Conservation (phyloP, 2,113 vertebrate genomes). For the Prionailurus viverrinus region DNA sequence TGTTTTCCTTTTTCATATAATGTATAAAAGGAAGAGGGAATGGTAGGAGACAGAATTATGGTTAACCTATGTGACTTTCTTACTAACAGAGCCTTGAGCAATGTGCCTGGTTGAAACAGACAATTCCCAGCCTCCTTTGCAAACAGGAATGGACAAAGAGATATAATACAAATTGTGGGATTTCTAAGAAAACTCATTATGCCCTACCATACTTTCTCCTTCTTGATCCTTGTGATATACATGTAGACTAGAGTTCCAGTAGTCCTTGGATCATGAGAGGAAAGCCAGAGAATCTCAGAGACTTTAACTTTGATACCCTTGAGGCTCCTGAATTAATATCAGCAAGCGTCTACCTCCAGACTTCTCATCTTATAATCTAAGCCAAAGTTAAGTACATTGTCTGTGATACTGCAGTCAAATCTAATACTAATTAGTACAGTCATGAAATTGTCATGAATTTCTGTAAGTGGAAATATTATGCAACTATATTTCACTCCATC, state of each 20-base stretch:
- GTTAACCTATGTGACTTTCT: neutral
- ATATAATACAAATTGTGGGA: neutral
- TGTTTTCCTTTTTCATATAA: neutral
- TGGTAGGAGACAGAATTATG: neutral
- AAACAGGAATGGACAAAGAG: neutral
- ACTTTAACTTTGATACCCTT: neutral
- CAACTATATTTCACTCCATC: constrained; percentile 33
- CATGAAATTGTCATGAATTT: neutral
- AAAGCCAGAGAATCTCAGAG: neutral
- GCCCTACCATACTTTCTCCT: neutral
- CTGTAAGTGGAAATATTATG: neutral
- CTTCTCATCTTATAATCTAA: neutral
- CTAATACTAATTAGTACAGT: neutral
- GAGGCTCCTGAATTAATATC: neutral
- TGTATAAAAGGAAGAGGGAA: neutral
- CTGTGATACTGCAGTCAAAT: neutral
- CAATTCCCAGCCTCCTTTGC: neutral
- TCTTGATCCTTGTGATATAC: neutral
- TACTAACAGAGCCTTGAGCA: neutral
- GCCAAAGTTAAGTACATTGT: neutral
- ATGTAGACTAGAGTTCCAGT: neutral
- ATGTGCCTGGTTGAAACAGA: neutral
- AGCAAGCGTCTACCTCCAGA: neutral
- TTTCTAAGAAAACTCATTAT: neutral
- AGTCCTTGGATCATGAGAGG: neutral